Conservation (phyloP, 1,140 invertebrate species). For the Drosophila santomea region DNA sequence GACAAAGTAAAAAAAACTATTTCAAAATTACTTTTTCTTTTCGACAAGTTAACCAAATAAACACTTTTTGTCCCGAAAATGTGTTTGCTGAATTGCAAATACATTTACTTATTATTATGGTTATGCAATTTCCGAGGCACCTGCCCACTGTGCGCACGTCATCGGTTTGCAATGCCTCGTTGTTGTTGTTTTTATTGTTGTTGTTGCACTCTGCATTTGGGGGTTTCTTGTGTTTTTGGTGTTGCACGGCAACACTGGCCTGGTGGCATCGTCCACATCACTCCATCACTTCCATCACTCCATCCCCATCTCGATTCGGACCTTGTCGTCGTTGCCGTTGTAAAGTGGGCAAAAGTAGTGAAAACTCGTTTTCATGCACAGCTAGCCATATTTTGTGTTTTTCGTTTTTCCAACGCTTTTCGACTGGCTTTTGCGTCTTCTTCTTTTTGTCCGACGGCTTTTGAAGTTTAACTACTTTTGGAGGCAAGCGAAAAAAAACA, state of each 20-base stretch:
- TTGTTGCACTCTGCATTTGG: conserved; percentile 21
- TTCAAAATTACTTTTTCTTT: no score
- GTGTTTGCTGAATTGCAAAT: no score
- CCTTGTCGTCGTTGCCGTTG: conserved; percentile 46
- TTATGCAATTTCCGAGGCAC: background rate
- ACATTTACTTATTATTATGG: background rate
- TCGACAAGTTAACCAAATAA: no score
- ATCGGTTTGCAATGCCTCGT: conserved; percentile 44
- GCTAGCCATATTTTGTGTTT: conserved; percentile 7
- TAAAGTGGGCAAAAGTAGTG: conserved; percentile 81
- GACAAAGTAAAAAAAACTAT: no score
- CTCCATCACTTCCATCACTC: conserved; percentile 40
- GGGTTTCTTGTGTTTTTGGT: conserved; percentile 9
- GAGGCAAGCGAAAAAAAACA: conserved; percentile 43
- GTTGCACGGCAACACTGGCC: conserved; percentile 37
- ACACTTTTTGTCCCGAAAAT: no score
- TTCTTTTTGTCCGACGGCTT: conserved; percentile 49
- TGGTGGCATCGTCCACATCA: conserved; percentile 27
- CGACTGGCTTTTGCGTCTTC: conserved; percentile 9
- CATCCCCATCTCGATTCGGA: conserved; percentile 48
- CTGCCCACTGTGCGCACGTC: conserved; percentile 64
- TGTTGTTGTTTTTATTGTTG: conserved; percentile 23
- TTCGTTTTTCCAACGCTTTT: conserved; percentile 8
- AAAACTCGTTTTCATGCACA: conserved; percentile 71
- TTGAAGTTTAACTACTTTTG: conserved; percentile 81